Evolutionary conservation across 1,140 invertebrate species (phyloP), one percentile per base, ranked within the genome.

Genomic region (Chlorops oryzae): DNA sequence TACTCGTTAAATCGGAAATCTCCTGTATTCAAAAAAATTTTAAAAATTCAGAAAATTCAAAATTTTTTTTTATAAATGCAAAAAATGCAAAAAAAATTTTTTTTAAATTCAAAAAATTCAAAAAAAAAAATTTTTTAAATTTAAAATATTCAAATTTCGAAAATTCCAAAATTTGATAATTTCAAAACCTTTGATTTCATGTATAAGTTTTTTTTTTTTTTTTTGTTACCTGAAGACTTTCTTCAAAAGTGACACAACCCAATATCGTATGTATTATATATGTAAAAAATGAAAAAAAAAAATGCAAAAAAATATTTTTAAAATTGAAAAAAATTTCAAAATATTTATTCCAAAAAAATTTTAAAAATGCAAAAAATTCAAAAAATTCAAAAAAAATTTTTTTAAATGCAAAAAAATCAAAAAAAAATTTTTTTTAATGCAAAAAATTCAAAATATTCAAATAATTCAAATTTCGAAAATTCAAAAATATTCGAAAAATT

Each of bases 211-310:
- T n/a, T n/a, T n/a, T n/a, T n/a, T n/a, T 38, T 15, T 13, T 38
- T 23, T n/a, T 45, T 39, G 51, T 50, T 42, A 50, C 39, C 23
- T 28, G 21, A 22, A 38, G 45, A 12, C 35, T 48, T 43, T 42
- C 48, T 51, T 18, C 37, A 44, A 47, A 51, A 54, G 52, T 54
- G 54, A 38, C 34, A 47, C 42, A 46, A 10, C 23, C 17, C 21
- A 35, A 47, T 17, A n/a, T n/a, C n/a, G n/a, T n/a, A n/a, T n/a
- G n/a, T n/a, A n/a, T n/a, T n/a, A 35, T 18, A 18, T 20, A 44
- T 21, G 43, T 18, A 34, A 47, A 22, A 42, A 27, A 37, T 42
- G 40, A 28, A 43, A 32, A 24, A 20, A 52, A 41, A 21, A 25
- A 41, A 51, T 15, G 44, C 13, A 47, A 34, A 4, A 21, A 21